Evolutionary conservation across 1,140 invertebrate species (phyloP).

Genomic region (Pantala flavescens): DNA sequence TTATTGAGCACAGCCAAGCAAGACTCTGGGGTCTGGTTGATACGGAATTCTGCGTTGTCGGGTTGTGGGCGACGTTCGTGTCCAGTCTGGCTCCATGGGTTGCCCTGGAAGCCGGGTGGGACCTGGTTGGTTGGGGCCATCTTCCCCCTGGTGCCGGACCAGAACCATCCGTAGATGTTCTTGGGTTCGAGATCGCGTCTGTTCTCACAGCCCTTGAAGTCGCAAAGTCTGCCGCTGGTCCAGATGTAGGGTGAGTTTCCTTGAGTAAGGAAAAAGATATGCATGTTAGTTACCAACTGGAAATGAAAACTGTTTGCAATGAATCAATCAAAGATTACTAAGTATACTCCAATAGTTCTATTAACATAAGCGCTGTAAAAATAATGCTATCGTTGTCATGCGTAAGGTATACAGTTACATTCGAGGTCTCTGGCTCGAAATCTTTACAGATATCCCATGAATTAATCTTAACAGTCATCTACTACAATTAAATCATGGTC

Average conservation of each 20-base stretch:
- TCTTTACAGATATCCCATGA: too few species aligned
- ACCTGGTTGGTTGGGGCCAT: constrained; percentile 70
- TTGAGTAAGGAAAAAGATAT: constrained; percentile 27
- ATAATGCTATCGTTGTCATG: too few species aligned
- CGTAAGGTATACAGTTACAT: too few species aligned
- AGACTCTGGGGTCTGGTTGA: constrained; percentile 77
- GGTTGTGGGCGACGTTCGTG: constrained; percentile 80
- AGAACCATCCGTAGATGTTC: constrained; percentile 80
- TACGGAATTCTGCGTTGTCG: constrained; percentile 84
- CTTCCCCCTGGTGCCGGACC: constrained; percentile 81
- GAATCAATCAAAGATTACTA: too few species aligned
- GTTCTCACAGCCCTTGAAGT: constrained; percentile 85
- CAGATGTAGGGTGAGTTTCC: constrained; percentile 87
- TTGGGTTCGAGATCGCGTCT: constrained; percentile 77
- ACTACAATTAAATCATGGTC: too few species aligned
- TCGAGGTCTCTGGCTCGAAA: too few species aligned
- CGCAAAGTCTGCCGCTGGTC: constrained; percentile 80
- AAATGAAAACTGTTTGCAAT: too few species aligned
- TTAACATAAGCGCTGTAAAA: too few species aligned
- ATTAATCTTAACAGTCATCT: too few species aligned
- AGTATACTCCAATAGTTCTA: too few species aligned
- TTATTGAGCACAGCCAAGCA: constrained; percentile 75
- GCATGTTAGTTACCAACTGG: too few species aligned
- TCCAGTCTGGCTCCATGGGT: constrained; percentile 78
- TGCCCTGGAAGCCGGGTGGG: constrained; percentile 59